Conservation (phyloP, 92 coral and sea anemone genomes). For the Umimayanthus chanpuru region DNA sequence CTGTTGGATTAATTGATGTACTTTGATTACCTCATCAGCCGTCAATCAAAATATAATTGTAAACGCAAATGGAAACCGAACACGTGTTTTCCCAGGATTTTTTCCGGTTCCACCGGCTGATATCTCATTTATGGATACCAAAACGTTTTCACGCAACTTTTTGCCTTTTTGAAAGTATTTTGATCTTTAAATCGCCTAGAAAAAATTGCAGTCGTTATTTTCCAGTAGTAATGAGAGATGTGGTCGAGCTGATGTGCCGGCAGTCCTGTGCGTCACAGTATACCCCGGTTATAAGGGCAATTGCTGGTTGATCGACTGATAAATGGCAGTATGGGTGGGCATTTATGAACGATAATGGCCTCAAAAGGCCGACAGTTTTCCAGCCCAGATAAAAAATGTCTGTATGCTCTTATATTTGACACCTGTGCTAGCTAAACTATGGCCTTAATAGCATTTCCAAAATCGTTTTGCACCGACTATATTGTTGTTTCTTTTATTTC, state of each 20-base stretch:
- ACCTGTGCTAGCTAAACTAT: neutral
- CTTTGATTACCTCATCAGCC: constrained; percentile 26
- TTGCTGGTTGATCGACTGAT: constrained; percentile 44
- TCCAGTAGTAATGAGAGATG: constrained; percentile 8
- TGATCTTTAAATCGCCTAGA: neutral
- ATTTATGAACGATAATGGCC: constrained; percentile 24
- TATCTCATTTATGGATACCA: neutral
- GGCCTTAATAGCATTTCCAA: neutral
- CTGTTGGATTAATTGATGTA: constrained; percentile 41
- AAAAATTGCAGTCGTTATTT: neutral
- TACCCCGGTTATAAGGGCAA: constrained; percentile 41
- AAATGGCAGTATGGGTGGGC: constrained; percentile 45
- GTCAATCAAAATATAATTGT: constrained; percentile 30
- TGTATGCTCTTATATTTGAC: neutral
- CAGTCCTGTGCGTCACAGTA: constrained; percentile 34
- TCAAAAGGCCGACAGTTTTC: constrained; percentile 35
- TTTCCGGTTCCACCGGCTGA: neutral
- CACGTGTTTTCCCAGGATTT: neutral
- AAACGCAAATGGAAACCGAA: constrained; percentile 10
- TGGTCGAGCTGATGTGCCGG: constrained; percentile 42
- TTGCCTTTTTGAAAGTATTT: neutral
- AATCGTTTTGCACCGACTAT: neutral
- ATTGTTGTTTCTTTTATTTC: neutral
- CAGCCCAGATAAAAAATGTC: constrained; percentile 11
- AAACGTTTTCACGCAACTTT: neutral